Percentiles rank a stretch among this genome's conserved stretches.
Evolutionary conservation across 2,113 vertebrate genomes (phyloP).

Genomic region (Nycticryphes semicollaris): DNA sequence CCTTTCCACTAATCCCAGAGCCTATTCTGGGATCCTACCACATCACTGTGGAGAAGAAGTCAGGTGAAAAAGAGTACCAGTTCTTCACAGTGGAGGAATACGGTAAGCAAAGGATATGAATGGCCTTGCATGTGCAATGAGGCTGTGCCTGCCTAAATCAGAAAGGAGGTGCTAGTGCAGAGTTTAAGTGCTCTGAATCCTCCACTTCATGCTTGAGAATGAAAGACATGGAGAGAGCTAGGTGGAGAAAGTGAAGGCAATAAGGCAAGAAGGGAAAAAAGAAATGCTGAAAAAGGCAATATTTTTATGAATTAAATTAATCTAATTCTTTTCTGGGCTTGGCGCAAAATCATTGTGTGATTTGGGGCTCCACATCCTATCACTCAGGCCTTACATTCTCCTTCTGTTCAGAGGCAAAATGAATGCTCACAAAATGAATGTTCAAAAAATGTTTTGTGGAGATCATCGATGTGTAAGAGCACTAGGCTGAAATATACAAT

Average conservation of each 20-base stretch:
- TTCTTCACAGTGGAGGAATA: slow-evolving; percentile 68
- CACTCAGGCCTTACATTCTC: not conserved
- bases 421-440: not conserved
- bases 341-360: not conserved
- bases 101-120: slow-evolving; percentile 55
- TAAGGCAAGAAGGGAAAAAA: not conserved
- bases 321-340: not conserved
- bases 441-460: not conserved
- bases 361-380: not conserved
- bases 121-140: not conserved
- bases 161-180: not conserved
- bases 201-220: not conserved
- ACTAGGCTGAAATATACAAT: not conserved
- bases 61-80: not conserved
- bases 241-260: not conserved
- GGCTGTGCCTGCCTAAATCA: not conserved
- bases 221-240: not conserved
- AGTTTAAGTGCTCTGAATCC: not conserved
- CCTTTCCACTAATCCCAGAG: slow-evolving; percentile 57
- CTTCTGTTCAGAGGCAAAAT: not conserved
- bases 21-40: slow-evolving; percentile 67
- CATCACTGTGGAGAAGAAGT: slow-evolving; percentile 32
- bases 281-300: not conserved
- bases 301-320: not conserved
- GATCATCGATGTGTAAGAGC: not conserved